phyloP scores from a whole-genome alignment of 2,888 invertebrate species.

The Pyrrhia umbra region DNA sequence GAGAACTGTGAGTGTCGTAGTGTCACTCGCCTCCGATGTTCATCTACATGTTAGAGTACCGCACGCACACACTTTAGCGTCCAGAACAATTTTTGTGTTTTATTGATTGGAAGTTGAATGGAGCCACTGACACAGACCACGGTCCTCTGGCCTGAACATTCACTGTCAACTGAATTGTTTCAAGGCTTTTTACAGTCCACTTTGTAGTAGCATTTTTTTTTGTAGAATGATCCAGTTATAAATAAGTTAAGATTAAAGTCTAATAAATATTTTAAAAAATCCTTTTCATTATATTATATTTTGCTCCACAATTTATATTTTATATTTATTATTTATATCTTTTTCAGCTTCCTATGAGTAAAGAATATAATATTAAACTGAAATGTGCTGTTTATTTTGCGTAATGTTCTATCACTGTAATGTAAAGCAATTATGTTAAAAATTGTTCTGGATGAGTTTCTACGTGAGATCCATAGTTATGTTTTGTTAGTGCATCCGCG shows the following conservation, averaged over 20 bases:
- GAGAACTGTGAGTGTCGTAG: constrained; percentile 91
- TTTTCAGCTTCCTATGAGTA: constrained; percentile 27
- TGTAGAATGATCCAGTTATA: constrained; percentile 1
- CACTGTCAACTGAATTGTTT: neutral
- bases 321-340: constrained; percentile 29
- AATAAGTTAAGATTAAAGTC: constrained; percentile 12
- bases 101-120: constrained; percentile 28
- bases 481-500: constrained; percentile 85
- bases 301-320: neutral
- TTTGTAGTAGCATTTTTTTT: constrained; percentile 9
- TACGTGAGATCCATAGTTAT: constrained; percentile 75
- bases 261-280: constrained; percentile 16
- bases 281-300: neutral
- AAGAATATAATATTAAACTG: constrained; percentile 8
- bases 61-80: constrained; percentile 79
- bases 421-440: constrained; percentile 69
- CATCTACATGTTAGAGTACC: constrained; percentile 87
- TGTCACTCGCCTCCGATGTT: constrained; percentile 84
- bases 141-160: neutral
- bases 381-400: constrained; percentile 58
- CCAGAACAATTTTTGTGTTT: constrained; percentile 74
- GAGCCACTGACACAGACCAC: neutral
- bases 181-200: constrained; percentile 2
- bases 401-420: constrained; percentile 74
- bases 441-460: constrained; percentile 87